Percentiles rank a stretch among this genome's conserved stretches.
phyloP scores from a whole-genome alignment of 1,140 invertebrate species.

The Caenorhabditis remanei region DNA sequence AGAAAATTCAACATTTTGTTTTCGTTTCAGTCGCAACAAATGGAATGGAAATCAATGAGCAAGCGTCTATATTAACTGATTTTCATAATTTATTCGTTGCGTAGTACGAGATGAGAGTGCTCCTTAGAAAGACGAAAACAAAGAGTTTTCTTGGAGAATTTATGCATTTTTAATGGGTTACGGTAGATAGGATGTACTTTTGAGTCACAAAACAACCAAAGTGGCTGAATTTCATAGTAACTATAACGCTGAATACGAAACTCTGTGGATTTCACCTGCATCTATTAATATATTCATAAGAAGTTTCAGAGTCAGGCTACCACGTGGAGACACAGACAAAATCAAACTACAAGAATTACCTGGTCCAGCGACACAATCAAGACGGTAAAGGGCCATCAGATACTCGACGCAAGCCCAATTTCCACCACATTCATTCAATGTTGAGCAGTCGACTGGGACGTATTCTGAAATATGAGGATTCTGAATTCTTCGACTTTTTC shows the following conservation, averaged over 20 bases:
- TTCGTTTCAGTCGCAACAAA: background rate
- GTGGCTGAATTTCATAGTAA: too few relatives aligned
- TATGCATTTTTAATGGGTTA: background rate
- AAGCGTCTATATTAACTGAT: slow-evolving; percentile 27
- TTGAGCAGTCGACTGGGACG: slow-evolving; percentile 32
- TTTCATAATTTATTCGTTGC: slow-evolving; percentile 50
- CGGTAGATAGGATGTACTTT: slow-evolving; percentile 18
- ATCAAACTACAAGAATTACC: background rate
- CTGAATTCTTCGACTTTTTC: too few relatives aligned
- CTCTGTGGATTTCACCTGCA: too few relatives aligned
- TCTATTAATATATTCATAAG: too few relatives aligned
- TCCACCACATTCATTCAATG: slow-evolving; percentile 5
- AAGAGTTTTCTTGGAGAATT: background rate
- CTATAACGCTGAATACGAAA: too few relatives aligned
- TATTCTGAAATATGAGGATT: slow-evolving; percentile 14
- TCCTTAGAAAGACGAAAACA: background rate
- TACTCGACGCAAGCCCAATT: slow-evolving; percentile 42
- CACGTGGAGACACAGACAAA: too few relatives aligned
- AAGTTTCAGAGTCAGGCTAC: too few relatives aligned
- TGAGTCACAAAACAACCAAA: too few relatives aligned
- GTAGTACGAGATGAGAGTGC: background rate
- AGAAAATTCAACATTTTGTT: background rate
- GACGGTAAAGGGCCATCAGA: slow-evolving; percentile 38
- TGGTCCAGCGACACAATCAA: slow-evolving; percentile 35
- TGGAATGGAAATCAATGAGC: slow-evolving; percentile 6